A percentile compares a stretch with the other conserved stretches of the same genome.
Evolutionary conservation across 2,113 vertebrate genomes (phyloP).

Genomic region (Cettia cetti): DNA sequence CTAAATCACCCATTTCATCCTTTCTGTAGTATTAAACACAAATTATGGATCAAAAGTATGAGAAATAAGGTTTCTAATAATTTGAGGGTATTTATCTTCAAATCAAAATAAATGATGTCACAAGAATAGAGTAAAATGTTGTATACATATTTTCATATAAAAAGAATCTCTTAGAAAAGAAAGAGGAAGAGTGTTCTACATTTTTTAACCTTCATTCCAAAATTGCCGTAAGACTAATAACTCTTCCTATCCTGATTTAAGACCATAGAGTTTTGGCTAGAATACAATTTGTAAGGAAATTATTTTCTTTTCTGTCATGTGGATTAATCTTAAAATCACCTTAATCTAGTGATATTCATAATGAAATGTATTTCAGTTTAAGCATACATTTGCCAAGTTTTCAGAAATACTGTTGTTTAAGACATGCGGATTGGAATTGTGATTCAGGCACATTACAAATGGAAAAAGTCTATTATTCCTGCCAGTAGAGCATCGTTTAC

Average conservation of each 20-base stretch:
- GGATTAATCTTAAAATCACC: background rate
- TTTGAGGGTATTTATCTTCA: background rate
- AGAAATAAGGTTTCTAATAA: background rate
- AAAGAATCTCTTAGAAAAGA: background rate
- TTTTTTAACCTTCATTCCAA: background rate
- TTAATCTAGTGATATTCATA: background rate
- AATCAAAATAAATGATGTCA: background rate
- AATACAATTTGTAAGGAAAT: background rate
- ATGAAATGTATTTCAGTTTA: background rate
- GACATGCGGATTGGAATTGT: background rate
- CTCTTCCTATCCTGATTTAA: background rate
- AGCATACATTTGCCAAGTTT: background rate
- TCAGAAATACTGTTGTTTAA: background rate
- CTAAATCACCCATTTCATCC: background rate
- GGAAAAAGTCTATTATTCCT: background rate
- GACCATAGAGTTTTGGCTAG: background rate
- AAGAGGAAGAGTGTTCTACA: background rate
- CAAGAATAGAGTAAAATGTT: background rate
- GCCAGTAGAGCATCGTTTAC: background rate
- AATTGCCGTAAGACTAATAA: background rate
- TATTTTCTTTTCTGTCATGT: background rate
- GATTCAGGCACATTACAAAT: background rate
- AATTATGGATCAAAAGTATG: background rate
- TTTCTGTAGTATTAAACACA: background rate
- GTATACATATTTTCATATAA: background rate